Base-by-base conservation (phyloP, 2,113 vertebrate species). In the Peromyscus polionotus region DNA sequence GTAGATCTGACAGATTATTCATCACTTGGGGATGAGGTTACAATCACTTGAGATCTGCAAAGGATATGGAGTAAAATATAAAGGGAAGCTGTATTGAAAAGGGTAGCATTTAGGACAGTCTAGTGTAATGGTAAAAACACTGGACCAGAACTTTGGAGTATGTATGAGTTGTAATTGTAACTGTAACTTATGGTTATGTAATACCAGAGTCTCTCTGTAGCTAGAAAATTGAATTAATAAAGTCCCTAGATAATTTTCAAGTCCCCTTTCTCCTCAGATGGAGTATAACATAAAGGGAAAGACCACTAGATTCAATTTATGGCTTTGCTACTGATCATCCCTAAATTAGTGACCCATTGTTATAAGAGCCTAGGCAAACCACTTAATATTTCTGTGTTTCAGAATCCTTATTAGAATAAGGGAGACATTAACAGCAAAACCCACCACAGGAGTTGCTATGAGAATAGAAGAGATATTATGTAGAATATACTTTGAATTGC, bases 231-330 rank as follows among this genome's bases (percentile, higher is more conserved):
- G 68, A 91, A 88, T 24, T 68, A 80, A n/a, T 90, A 81, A 63
- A 8, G 13, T 80, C 3, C 39, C 57, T 87, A 70, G 14, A 92
- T 77, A 80, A 92, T 90, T 95, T 90, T 86, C 19, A 96, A 39
- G 31, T 31, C 19, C 13, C 28, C 3, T 93, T 73, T 94, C 20
- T 86, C 2, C 73, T 91, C 36, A 89, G n/a, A 4, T 39, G 70
- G 79, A 81, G 39, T 70, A 57, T 68, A 76, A 28, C 59, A 39
- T 88, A 54, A 68, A 90, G 28, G 72, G 63, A 79, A 94, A 97
- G 48, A 85, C 11, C 72, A 36, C 68, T 51, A 54, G 45, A 67
- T 92, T 92, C 57, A 68, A 13, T 67, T 87, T 84, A 48, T 87
- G 54, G 36, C 13, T 95, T 73, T 22, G 59, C 22, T 79, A 28